Base-by-base conservation (phyloP, 2,113 vertebrate genomes). In the Centropus unirufus region DNA sequence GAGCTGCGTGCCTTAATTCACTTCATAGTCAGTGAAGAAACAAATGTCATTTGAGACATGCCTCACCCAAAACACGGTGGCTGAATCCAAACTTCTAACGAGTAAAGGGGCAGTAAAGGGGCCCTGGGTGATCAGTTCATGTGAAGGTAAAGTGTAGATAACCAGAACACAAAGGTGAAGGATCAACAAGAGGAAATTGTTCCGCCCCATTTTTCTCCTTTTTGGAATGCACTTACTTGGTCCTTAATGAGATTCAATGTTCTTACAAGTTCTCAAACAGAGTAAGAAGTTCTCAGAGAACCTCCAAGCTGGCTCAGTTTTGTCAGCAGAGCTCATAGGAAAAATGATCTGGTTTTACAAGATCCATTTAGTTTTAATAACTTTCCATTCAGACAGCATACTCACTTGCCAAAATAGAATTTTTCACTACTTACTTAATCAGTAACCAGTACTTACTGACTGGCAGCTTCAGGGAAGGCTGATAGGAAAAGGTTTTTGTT, bases 371-470 rank as follows among this genome's bases (percentile, higher is more conserved):
- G 26, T 85, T 90, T 73, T 85, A 90, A 79, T 83, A 94, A 74
- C 57, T 76, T 90, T 24, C 42, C 27, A 93, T 70, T 77, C 61
- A 94, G 64, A 90, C 9, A 59, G 32, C 76, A 80, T 85, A 83
- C 29, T 90, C 2, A 3, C 72, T 92, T 92, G 85, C 85, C 87
- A 88, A 93, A 95, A 94, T 59, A 80, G 72, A 90, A 83, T 87
- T 95, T 90, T 92, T 83, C 63, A 67, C 83, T 10, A 95, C 80
- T 94, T 93, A 83, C 67, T 91, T 94, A 83, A 94, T 90, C 67
- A 91, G 59, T 89, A 94, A 92, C 68, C 66, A 90, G 67, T 47
- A 59, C 51, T 90, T 88, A 68, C 69, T 62, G 51, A 79, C 62
- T 92, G 61, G 47, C 57, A 94, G 52, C 34, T 67, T 55, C 57